phyloP scores from a whole-genome alignment of 2,113 vertebrate genomes.

The Chamaea fasciata region DNA sequence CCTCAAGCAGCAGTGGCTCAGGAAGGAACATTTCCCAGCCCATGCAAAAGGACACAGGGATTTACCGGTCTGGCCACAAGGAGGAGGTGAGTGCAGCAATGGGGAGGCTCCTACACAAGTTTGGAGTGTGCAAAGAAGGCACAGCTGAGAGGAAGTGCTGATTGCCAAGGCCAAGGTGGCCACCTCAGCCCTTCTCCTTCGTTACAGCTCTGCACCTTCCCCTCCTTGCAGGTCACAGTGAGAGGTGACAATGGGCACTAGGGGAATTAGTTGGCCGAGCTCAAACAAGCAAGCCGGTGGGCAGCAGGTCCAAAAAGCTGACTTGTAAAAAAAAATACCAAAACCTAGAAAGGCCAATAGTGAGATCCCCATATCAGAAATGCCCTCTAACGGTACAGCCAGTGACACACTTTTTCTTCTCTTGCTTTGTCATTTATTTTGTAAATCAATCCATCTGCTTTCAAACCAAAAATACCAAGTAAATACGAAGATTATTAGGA shows the following conservation, averaged over 20 bases:
- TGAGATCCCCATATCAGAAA: neutral
- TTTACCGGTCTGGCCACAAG: neutral
- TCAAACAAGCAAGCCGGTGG: neutral
- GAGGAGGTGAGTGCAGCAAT: neutral
- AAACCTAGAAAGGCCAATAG: neutral
- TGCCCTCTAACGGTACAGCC: fast-evolving
- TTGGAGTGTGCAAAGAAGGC: neutral
- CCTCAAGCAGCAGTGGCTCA: neutral
- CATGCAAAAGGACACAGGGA: neutral
- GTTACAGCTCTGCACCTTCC: neutral
- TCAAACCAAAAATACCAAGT: neutral
- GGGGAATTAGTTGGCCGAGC: neutral
- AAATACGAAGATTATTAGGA: neutral
- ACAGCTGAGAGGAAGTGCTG: neutral
- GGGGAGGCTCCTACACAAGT: neutral
- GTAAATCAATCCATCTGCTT: neutral
- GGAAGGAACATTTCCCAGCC: neutral
- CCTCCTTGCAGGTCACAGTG: fast-evolving
- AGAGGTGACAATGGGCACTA: neutral
- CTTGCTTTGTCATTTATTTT: neutral
- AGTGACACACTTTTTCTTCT: neutral
- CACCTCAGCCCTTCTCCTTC: neutral
- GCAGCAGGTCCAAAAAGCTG: neutral
- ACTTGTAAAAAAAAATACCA: neutral
- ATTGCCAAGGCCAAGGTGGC: neutral